Evolutionary conservation across 2,888 invertebrate genomes (phyloP).

Genomic region (Lomographa bimaculata): DNA sequence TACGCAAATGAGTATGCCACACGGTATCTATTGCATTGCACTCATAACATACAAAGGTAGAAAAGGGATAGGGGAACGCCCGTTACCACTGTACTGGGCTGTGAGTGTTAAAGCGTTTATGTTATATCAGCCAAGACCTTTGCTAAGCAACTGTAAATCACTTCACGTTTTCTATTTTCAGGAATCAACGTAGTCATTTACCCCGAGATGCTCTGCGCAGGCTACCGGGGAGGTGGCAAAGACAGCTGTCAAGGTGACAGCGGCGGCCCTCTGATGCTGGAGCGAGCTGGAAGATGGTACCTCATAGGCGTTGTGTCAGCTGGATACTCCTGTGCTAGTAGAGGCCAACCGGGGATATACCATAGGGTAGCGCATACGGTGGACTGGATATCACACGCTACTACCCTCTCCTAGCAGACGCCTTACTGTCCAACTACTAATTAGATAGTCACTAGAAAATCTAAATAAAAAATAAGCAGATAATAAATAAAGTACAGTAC

Average conservation of each 20-base stretch:
- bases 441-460: too few relatives aligned
- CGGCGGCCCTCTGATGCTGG: conserved; percentile 95
- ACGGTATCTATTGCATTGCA: too few relatives aligned
- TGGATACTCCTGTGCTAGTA: conserved; percentile 96
- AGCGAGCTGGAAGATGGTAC: conserved; percentile 94
- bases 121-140: too few relatives aligned
- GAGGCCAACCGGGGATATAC: conserved; percentile 97
- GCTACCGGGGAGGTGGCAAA: conserved; percentile 94
- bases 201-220: conserved; percentile 97
- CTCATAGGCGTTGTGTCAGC: conserved; percentile 96
- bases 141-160: too few relatives aligned
- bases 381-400: conserved; percentile 93
- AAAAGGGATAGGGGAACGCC: too few relatives aligned
- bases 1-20: too few relatives aligned
- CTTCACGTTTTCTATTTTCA: conserved; percentile 45
- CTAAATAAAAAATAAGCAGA: too few relatives aligned
- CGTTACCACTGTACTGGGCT: too few relatives aligned
- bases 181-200: conserved; percentile 96
- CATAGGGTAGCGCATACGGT: conserved; percentile 96
- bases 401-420: conserved; percentile 63
- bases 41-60: too few relatives aligned
- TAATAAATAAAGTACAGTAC: too few relatives aligned
- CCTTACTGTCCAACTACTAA: neutral
- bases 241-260: conserved; percentile 92
- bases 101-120: too few relatives aligned